Evolutionary conservation across 23 tunicate genomes (phyloP).

Genomic region (Clavelina lepadiformis): DNA sequence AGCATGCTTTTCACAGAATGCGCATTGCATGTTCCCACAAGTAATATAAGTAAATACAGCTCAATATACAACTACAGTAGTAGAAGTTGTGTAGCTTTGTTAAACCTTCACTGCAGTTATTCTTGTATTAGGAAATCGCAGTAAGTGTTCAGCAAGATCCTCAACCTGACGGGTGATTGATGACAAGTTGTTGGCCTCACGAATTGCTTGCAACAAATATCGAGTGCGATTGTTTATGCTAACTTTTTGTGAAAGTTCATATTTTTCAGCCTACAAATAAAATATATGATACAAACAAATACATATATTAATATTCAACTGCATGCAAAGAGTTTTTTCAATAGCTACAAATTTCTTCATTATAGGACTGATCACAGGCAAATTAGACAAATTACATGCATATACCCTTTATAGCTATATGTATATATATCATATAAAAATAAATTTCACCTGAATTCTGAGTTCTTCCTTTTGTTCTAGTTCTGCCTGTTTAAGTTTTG

Average conservation of each 20-base stretch:
- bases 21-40: not conserved
- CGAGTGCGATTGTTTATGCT: slow-evolving; percentile 55
- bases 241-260: slow-evolving; percentile 28
- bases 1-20: not conserved
- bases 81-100: not conserved
- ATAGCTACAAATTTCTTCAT: not conserved
- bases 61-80: not conserved
- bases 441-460: slow-evolving; percentile 7
- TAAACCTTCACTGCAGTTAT: slow-evolving; percentile 81
- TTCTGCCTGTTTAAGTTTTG: not conserved
- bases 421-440: not conserved
- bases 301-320: not conserved
- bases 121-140: slow-evolving; percentile 81
- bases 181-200: slow-evolving; percentile 22
- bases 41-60: not conserved
- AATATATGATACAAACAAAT: not conserved
- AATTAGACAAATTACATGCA: no score
- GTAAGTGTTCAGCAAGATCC: slow-evolving; percentile 66
- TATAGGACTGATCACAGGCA: no score
- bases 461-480: not conserved
- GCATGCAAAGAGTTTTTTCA: not conserved
- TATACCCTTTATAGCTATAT: no score
- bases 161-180: slow-evolving; percentile 21
- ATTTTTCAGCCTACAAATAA: slow-evolving; percentile 29
- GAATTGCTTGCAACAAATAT: slow-evolving; percentile 29